Evolutionary conservation across 2,888 invertebrate species (phyloP), one percentile per base, ranked within the genome.

Genomic region (Laothoe populi): DNA sequence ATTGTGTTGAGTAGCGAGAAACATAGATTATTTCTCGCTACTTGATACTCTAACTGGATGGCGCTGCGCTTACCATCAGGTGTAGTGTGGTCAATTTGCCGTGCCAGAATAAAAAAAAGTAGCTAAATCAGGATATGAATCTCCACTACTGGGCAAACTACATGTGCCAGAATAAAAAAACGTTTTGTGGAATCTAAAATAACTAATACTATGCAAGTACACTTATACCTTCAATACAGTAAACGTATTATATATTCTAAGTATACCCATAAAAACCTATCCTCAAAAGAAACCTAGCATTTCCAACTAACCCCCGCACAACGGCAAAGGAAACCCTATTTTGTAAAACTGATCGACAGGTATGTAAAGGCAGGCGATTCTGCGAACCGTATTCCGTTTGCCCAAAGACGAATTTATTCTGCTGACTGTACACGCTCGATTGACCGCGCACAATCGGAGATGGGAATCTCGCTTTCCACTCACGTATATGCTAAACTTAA

Each of bases 401-500:
- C 38, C 57, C 35, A 57, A 57, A 48, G 40, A 40, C 38, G 46
- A 59, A 46, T 48, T 63, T 60, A 60, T 63, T 63, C 42, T 42
- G 60, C 57, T 58, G 60, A 63, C 60, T 63, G 35, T 60, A 60
- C 45, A 38, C 60, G 48, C 26, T n/a, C 60, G 49, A 67, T 67
- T 64, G 67, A 66, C 69, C 67, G 63, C 45, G 63, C 64, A 60
- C 61, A 66, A 67, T 64, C 48, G 63, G 31, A 63, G 63, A 61
- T 57, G 46, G 59, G 44, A 64, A 38, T 53, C 61, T 57, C 45
- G 21, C 19, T 40, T 46, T 46, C 53, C 57, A 19, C 53, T 68
- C 72, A 72, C 70, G 72, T 70, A 53, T 63, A 65, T 64, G 67
- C 66, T 71, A 64, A 70, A 67, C 67, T 64, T 67, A 63, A 65